Conservation (phyloP, 2,113 vertebrate genomes). For the Podarcis cretensis region DNA sequence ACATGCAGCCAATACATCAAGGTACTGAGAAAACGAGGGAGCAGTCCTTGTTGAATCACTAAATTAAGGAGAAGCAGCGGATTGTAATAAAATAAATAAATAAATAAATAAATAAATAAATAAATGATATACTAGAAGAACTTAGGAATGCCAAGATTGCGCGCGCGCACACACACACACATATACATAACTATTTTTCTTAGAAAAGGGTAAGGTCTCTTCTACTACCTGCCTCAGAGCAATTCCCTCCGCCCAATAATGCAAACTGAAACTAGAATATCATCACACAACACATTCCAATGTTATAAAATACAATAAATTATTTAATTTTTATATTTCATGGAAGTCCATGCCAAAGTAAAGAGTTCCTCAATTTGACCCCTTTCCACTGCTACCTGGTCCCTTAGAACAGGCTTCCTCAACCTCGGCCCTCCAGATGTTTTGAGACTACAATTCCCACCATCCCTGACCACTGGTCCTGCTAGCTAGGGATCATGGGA, state of each 20-base stretch:
- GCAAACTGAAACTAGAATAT: background rate
- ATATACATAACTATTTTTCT: background rate
- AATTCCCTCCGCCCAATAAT: background rate
- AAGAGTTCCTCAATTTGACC: too few relatives aligned
- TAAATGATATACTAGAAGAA: background rate
- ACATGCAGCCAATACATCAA: slow-evolving; percentile 55
- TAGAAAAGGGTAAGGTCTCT: background rate
- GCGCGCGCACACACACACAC: too few relatives aligned
- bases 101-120: background rate
- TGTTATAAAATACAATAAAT: too few relatives aligned
- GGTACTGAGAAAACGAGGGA: slow-evolving; percentile 68
- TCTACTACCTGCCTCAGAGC: background rate
- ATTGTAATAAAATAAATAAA: slow-evolving; percentile 7
- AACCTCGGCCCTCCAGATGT: too few relatives aligned
- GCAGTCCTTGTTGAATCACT: slow-evolving; percentile 15
- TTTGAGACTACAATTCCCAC: too few relatives aligned
- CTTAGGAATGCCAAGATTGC: background rate
- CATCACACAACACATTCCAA: background rate
- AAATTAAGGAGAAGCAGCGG: background rate
- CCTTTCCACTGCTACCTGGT: too few relatives aligned
- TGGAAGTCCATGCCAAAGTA: too few relatives aligned
- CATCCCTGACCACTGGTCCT: too few relatives aligned
- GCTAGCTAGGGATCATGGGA: too few relatives aligned
- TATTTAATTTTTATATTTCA: too few relatives aligned
- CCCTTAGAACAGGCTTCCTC: too few relatives aligned